These are phyloP conservation scores for Podilymbus podiceps DNA, from an alignment of 2,113 vertebrate genomes.

Conservation along the genomic window DNA sequence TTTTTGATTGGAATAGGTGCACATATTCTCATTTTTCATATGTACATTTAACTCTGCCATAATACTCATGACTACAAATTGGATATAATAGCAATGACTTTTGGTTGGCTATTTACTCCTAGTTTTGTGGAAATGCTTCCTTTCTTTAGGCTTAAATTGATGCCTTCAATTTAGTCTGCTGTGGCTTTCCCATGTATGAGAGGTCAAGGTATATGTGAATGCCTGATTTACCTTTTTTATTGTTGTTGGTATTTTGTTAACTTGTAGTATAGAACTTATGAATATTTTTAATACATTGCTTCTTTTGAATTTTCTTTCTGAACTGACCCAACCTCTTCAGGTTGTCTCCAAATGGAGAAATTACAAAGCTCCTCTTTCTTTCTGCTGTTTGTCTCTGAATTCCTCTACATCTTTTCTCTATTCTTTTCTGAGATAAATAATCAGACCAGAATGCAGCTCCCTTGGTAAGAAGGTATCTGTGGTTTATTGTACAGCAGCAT, in stretches of 20 bases:
- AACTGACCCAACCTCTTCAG: neutral
- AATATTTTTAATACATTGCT: neutral
- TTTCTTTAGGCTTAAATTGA: neutral
- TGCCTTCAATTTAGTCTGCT: neutral
- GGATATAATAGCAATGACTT: neutral
- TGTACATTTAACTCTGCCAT: neutral
- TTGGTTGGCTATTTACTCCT: neutral
- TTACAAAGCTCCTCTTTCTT: neutral
- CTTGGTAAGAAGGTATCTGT: slow-evolving; percentile 32
- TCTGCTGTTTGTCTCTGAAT: slow-evolving; percentile 10
- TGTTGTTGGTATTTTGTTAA: neutral
- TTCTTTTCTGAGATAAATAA: slow-evolving; percentile 53
- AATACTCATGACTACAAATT: neutral
- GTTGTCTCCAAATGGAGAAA: neutral
- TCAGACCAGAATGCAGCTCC: slow-evolving; percentile 42
- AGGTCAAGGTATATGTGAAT: neutral
- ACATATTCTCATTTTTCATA: neutral
- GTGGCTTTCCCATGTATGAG: neutral
- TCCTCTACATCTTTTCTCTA: slow-evolving; percentile 34
- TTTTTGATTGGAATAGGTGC: neutral
- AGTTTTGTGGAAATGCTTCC: neutral
- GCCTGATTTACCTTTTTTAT: neutral
- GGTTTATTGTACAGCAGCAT: slow-evolving; percentile 31
- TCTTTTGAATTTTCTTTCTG: slow-evolving; percentile 7
- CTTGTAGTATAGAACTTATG: neutral